Percentiles rank a stretch among this genome's conserved stretches.
These are phyloP conservation scores for Mylabris phalerata DNA, from an alignment of 1,140 invertebrate species.

Conservation along the genomic window DNA sequence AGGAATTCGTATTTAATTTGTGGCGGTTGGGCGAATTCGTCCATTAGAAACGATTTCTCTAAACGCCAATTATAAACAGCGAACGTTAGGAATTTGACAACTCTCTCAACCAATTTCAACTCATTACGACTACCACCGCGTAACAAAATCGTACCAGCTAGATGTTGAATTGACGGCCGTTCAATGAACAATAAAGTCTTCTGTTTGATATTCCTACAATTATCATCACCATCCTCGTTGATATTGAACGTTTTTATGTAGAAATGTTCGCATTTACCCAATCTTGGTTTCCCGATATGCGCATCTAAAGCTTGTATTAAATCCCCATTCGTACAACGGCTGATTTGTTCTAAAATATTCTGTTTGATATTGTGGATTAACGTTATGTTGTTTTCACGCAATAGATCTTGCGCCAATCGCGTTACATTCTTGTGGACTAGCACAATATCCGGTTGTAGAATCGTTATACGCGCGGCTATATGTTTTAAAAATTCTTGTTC, in stretches of 20 bases:
- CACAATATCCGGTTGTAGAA: conserved; percentile 78
- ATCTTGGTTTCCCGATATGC: conserved; percentile 69
- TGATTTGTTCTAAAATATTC: conserved; percentile 74
- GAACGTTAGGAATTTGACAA: conserved; percentile 75
- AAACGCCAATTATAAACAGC: conserved; percentile 86
- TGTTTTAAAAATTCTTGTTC: conserved; percentile 86
- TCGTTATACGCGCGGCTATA: conserved; percentile 80
- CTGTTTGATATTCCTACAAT: background rate
- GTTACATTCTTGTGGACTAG: conserved; percentile 87
- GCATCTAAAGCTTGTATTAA: conserved; percentile 87
- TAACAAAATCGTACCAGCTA: conserved; percentile 85
- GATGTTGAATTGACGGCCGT: conserved; percentile 72
- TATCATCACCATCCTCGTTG: conserved; percentile 47
- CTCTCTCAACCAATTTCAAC: conserved; percentile 72
- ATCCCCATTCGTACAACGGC: conserved; percentile 77
- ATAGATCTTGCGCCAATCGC: conserved; percentile 77
- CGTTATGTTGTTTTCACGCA: conserved; percentile 74
- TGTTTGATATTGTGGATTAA: conserved; percentile 84
- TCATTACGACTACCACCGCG: conserved; percentile 72
- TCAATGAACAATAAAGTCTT: conserved; percentile 95
- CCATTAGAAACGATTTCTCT: conserved; percentile 86
- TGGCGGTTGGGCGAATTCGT: conserved; percentile 47
- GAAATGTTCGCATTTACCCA: conserved; percentile 85
- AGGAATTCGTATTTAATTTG: conserved; percentile 40
- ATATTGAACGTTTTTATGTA: conserved; percentile 57